These are phyloP conservation scores for Ptilonorhynchus violaceus DNA, from an alignment of 2,113 vertebrate species.

Conservation along the genomic window DNA sequence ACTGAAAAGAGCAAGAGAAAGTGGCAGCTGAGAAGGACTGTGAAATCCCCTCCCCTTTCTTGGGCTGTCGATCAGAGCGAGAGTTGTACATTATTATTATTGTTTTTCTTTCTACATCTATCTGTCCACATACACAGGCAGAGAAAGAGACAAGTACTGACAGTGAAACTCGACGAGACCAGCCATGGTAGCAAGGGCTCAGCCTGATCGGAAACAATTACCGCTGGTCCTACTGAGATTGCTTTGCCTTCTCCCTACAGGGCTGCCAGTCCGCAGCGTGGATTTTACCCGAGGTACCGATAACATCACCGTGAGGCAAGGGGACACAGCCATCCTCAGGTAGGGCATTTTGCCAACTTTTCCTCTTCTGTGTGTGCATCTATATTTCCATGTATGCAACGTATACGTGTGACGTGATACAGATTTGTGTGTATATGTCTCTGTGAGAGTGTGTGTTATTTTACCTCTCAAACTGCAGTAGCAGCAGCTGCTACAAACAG, in stretches of 20 bases:
- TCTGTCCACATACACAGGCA: background rate
- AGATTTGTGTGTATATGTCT: background rate
- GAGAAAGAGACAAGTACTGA: constrained; percentile 7
- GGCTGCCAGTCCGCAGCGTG: constrained; percentile 97
- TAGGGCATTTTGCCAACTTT: constrained; percentile 77
- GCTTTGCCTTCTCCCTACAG: constrained; percentile 98
- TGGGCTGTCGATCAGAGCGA: constrained; percentile 56
- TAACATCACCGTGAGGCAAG: constrained; percentile 99
- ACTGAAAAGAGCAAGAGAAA: constrained; percentile 46
- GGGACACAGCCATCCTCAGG: constrained; percentile 98
- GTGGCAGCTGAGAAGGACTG: constrained; percentile 61
- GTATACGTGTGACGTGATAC: background rate
- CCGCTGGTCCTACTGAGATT: constrained; percentile 95
- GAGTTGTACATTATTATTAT: constrained; percentile 68
- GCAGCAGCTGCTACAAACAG: background rate
- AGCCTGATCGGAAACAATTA: constrained; percentile 89
- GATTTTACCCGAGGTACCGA: constrained; percentile 97
- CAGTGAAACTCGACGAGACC: constrained; percentile 61
- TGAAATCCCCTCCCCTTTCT: constrained; percentile 50
- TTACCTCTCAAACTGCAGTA: constrained; percentile 13
- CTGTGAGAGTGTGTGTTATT: background rate
- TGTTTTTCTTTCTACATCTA: constrained; percentile 4
- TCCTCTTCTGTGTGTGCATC: background rate
- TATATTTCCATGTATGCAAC: background rate
- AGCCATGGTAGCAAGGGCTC: constrained; percentile 89